phyloP scores from a whole-genome alignment of 1,140 invertebrate species.

The Microplitis demolitor region DNA sequence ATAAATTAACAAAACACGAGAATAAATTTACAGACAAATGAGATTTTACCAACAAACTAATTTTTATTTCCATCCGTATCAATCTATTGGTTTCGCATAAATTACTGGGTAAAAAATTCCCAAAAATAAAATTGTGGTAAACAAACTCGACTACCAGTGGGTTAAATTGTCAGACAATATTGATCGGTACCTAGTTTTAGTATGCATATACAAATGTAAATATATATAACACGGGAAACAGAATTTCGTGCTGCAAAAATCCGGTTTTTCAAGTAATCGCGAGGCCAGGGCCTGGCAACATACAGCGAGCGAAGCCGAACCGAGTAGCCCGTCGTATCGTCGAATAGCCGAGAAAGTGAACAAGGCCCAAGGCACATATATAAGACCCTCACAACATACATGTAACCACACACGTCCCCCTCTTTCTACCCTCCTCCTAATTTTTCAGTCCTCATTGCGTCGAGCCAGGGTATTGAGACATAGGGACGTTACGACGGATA shows the following conservation, averaged over 20 bases:
- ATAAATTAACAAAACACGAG: slow-evolving; percentile 58
- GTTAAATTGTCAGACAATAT: neutral
- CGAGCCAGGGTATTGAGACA: slow-evolving; percentile 51
- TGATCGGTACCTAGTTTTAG: neutral
- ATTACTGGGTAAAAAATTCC: too few species aligned
- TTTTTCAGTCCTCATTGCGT: slow-evolving; percentile 28
- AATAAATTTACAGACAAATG: slow-evolving; percentile 53
- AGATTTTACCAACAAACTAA: slow-evolving; percentile 26
- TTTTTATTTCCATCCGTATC: neutral
- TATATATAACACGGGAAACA: slow-evolving; percentile 55
- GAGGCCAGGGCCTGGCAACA: slow-evolving; percentile 29
- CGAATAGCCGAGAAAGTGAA: slow-evolving; percentile 11
- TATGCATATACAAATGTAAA: slow-evolving; percentile 34
- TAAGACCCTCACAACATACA: neutral
- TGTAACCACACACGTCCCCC: slow-evolving; percentile 26
- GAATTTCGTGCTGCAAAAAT: slow-evolving; percentile 55
- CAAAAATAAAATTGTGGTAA: too few species aligned
- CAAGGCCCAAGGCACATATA: slow-evolving; percentile 9
- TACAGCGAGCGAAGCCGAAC: slow-evolving; percentile 3
- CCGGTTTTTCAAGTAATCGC: slow-evolving; percentile 63
- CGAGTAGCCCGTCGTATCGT: slow-evolving; percentile 21
- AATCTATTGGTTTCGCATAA: neutral
- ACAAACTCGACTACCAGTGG: too few species aligned
- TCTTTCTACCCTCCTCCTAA: slow-evolving; percentile 28
- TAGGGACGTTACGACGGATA: slow-evolving; percentile 44